phyloP scores from a whole-genome alignment of 2,113 vertebrate species.

The Actinemys pallida region DNA sequence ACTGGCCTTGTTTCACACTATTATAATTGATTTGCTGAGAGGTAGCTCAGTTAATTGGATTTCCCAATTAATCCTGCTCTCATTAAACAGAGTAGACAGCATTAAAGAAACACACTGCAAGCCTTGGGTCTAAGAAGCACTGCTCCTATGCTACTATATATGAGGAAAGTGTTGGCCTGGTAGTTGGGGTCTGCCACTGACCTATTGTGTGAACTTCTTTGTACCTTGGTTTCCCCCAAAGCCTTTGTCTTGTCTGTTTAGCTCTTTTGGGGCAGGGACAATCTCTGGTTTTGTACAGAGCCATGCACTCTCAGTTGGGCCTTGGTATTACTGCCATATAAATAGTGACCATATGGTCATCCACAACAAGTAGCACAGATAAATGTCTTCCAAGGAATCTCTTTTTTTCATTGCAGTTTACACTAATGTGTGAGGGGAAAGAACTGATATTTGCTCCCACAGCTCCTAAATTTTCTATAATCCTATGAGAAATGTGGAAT shows the following conservation, averaged over 20 bases:
- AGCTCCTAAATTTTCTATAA: not conserved
- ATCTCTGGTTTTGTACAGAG: accelerated
- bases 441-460: not conserved
- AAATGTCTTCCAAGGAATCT: not conserved
- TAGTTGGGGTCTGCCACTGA: not conserved
- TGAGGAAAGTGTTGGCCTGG: not conserved
- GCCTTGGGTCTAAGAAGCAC: not conserved
- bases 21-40: not conserved
- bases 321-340: not conserved
- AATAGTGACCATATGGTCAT: not conserved
- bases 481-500: not conserved
- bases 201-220: not conserved
- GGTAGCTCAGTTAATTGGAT: not conserved
- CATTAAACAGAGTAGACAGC: not conserved
- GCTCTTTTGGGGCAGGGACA: not conserved
- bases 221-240: not conserved
- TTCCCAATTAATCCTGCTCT: not conserved
- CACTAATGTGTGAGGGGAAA: not conserved
- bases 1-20: not conserved
- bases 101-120: not conserved
- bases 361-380: not conserved
- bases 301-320: not conserved
- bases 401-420: not conserved
- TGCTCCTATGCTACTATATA: not conserved
- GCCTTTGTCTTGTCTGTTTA: not conserved